Evolutionary conservation across 2,888 invertebrate genomes (phyloP).

Genomic region (Macropis europaea): DNA sequence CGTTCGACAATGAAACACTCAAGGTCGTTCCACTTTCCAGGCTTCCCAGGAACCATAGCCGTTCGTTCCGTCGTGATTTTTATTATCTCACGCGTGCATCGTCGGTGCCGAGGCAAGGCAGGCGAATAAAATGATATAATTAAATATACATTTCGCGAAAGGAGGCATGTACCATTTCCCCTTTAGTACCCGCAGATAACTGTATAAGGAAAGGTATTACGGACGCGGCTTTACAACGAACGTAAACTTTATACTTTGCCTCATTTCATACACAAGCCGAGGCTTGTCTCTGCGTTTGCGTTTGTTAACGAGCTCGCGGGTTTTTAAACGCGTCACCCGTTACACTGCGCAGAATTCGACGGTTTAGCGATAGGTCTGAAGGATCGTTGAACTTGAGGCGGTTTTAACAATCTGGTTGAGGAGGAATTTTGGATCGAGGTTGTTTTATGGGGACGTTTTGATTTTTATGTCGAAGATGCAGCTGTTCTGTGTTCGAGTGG

Average conservation of each 20-base stretch:
- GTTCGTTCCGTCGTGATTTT: conserved; percentile 36
- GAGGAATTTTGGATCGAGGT: too few relatives aligned
- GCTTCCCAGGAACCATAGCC: conserved; percentile 42
- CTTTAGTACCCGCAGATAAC: conserved; percentile 37
- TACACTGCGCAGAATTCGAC: too few relatives aligned
- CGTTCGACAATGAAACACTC: conserved; percentile 69
- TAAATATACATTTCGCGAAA: conserved; percentile 33
- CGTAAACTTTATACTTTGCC: conserved; percentile 32
- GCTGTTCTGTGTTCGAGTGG: too few relatives aligned
- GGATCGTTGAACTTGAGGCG: too few relatives aligned
- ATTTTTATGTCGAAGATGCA: too few relatives aligned
- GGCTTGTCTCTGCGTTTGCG: not conserved
- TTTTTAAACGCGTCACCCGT: conserved; percentile 27
- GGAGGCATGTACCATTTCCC: conserved; percentile 39
- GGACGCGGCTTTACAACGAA: conserved; percentile 20
- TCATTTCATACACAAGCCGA: conserved; percentile 9
- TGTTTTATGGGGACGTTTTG: too few relatives aligned
- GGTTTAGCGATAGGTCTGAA: too few relatives aligned
- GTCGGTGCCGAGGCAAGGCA: not conserved
- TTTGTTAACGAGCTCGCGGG: conserved; percentile 10
- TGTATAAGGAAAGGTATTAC: conserved; percentile 39
- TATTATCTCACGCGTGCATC: conserved; percentile 39
- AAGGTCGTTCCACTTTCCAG: conserved; percentile 77
- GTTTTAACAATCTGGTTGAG: too few relatives aligned
- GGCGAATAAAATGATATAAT: conserved; percentile 42